Conservation (phyloP, 2,797 vertebrate species). For the Coccyzus lansbergi region DNA sequence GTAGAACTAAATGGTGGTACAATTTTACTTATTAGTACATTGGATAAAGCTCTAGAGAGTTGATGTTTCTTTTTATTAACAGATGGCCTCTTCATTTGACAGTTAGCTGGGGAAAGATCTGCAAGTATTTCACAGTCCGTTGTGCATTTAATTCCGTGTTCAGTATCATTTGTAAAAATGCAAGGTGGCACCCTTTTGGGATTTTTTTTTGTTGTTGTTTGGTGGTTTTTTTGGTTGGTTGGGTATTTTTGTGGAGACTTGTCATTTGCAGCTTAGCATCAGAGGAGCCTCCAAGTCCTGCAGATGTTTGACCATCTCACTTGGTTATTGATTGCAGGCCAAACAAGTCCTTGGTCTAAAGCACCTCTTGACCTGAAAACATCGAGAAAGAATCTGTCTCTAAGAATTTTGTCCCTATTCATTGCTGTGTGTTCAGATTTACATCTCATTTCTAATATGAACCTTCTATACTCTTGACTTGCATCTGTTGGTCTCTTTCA, state of each 20-base stretch:
- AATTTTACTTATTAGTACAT: not conserved
- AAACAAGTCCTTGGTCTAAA: not conserved
- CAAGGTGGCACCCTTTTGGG: not conserved
- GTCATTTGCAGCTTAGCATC: not conserved
- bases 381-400: not conserved
- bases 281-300: not conserved
- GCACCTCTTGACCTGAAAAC: not conserved
- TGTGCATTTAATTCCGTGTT: slow-evolving; percentile 37
- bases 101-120: slow-evolving; percentile 25
- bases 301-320: not conserved
- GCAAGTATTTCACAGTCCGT: slow-evolving; percentile 40
- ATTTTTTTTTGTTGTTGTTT: fast-evolving
- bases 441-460: not conserved
- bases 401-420: not conserved
- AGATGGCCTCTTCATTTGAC: slow-evolving; percentile 38
- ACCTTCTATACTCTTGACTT: not conserved
- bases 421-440: not conserved
- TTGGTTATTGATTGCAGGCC: not conserved
- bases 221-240: no score
- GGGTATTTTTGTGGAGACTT: not conserved
- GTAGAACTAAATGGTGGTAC: not conserved
- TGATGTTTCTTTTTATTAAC: slow-evolving; percentile 23
- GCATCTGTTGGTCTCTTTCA: not conserved
- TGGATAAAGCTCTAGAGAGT: not conserved
- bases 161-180: not conserved